phyloP scores from a whole-genome alignment of 2,113 vertebrate genomes.

The Nanger granti region DNA sequence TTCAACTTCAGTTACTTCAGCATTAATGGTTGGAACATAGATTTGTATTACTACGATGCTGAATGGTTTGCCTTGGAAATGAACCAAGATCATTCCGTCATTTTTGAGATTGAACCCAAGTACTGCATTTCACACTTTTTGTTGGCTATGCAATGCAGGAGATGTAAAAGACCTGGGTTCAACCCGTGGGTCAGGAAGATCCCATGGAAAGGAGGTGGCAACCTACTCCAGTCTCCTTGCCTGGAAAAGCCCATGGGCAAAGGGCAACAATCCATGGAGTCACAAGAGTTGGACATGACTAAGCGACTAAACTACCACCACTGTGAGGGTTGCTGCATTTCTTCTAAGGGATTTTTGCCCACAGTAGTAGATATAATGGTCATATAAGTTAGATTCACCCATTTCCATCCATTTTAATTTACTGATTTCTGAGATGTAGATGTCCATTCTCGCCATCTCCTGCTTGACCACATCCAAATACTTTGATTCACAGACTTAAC shows the following conservation, averaged over 20 bases:
- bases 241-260: neutral
- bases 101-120: neutral
- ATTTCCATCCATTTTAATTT: neutral
- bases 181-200: neutral
- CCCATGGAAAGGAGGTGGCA: neutral
- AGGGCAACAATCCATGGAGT: neutral
- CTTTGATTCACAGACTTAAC: neutral
- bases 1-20: neutral
- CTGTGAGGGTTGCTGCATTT: neutral
- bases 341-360: neutral
- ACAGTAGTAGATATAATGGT: neutral
- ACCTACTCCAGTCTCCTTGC: neutral
- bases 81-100: neutral
- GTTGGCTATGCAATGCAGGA: neutral
- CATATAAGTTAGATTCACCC: neutral
- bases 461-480: neutral
- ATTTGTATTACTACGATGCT: neutral
- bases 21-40: neutral
- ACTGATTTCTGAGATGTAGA: neutral
- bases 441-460: neutral
- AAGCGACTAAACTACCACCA: fast-evolving
- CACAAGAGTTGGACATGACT: neutral
- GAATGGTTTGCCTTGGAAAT: neutral
- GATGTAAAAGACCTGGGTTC: neutral
- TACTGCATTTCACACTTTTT: neutral